Percentiles rank a stretch among this genome's conserved stretches.
These are phyloP conservation scores for Bambusicola thoracicus DNA, from an alignment of 2,113 vertebrate species.

Conservation along the genomic window DNA sequence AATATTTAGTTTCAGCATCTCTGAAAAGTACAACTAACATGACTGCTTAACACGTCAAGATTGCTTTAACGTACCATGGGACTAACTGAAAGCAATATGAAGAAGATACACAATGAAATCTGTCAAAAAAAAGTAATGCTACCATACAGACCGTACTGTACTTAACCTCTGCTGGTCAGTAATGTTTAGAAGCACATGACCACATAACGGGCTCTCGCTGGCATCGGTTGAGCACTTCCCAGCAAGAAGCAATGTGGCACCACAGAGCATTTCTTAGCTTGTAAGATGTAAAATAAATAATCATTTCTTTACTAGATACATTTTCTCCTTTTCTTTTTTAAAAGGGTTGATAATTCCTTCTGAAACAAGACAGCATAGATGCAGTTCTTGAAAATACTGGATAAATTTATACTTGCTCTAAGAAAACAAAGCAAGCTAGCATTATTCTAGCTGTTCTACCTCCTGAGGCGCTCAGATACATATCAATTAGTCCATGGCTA, in stretches of 20 bases:
- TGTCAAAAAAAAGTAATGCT: background rate
- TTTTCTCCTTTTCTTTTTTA: background rate
- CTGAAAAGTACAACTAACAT: constrained; percentile 35
- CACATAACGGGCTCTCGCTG: background rate
- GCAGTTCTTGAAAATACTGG: background rate
- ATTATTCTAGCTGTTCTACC: background rate
- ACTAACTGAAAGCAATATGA: background rate
- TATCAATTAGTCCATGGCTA: background rate
- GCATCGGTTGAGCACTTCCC: background rate
- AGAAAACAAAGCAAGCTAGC: background rate
- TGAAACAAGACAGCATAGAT: background rate
- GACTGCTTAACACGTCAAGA: background rate
- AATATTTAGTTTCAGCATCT: constrained; percentile 4
- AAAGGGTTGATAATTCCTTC: background rate
- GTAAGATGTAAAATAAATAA: background rate
- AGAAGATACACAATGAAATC: background rate
- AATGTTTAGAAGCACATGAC: background rate
- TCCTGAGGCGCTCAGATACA: background rate
- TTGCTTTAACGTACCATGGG: background rate
- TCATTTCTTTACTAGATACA: background rate
- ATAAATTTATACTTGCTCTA: background rate
- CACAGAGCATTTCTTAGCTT: background rate
- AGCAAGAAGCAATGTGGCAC: background rate
- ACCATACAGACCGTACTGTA: background rate
- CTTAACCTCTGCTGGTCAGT: background rate